A percentile compares a stretch with the other conserved stretches of the same genome.
Conservation (phyloP, 2,888 invertebrate species). For the Drosophila vallismaia region DNA sequence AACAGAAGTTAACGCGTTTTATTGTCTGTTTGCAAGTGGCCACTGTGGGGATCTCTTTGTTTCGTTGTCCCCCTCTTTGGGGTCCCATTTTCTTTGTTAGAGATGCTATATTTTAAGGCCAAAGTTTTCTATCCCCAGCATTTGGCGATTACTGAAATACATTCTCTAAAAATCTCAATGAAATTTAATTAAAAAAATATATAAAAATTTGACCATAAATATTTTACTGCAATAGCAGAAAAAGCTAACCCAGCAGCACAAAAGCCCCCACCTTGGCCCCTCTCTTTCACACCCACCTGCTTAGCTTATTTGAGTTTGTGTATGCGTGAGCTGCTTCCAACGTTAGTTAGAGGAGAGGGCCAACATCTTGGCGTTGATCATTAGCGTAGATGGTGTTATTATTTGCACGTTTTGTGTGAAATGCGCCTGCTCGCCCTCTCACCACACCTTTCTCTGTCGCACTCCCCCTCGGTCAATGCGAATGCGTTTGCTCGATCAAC, state of each 20-base stretch:
- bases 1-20: slow-evolving; percentile 76
- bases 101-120: background rate
- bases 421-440: slow-evolving; percentile 56
- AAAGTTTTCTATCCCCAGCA: too few species aligned
- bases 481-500: slow-evolving; percentile 44
- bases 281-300: slow-evolving; percentile 8
- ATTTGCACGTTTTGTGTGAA: slow-evolving; percentile 83
- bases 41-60: slow-evolving; percentile 16
- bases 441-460: slow-evolving; percentile 4
- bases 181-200: too few species aligned
- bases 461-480: background rate
- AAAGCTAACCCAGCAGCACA: slow-evolving; percentile 8
- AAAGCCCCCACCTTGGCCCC: background rate
- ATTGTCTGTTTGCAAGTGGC: slow-evolving; percentile 67
- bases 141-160: too few species aligned
- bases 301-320: slow-evolving; percentile 20
- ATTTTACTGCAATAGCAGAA: background rate
- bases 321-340: slow-evolving; percentile 24
- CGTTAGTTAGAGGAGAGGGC: slow-evolving; percentile 24
- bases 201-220: background rate
- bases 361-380: slow-evolving; percentile 76
- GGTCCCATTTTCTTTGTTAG: background rate
- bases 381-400: slow-evolving; percentile 83
- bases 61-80: background rate
- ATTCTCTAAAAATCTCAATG: too few species aligned